Evolutionary conservation across 1,140 invertebrate species (phyloP).

Genomic region (Pseudomyrmex dendroicus): DNA sequence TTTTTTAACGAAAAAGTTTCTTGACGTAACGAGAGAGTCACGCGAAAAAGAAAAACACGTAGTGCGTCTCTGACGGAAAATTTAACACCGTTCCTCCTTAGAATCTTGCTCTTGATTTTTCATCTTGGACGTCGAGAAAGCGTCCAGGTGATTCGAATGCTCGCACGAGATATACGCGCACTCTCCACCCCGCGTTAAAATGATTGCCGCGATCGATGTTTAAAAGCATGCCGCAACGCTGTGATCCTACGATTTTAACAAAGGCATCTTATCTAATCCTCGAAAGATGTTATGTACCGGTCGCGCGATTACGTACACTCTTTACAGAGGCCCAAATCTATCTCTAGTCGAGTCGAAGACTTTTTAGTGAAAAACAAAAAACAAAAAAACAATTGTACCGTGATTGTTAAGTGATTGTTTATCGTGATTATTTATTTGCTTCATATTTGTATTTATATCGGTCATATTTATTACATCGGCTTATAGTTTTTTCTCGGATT

Average conservation of each 20-base stretch:
- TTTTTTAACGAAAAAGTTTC: neutral
- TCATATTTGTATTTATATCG: conserved; percentile 26
- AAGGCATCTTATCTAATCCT: conserved; percentile 50
- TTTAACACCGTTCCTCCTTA: neutral
- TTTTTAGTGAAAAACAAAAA: conserved; percentile 13
- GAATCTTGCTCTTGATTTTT: conserved; percentile 33
- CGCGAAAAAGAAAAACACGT: neutral
- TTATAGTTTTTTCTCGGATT: conserved; percentile 46
- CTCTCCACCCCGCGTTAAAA: conserved; percentile 39
- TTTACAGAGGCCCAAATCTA: conserved; percentile 27
- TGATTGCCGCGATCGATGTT: conserved; percentile 38
- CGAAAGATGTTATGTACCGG: neutral
- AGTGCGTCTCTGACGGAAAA: neutral
- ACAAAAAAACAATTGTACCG: neutral
- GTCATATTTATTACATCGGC: conserved; percentile 39
- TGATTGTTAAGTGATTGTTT: conserved; percentile 17
- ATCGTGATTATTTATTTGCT: conserved; percentile 27
- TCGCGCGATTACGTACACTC: conserved; percentile 22
- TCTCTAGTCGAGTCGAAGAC: conserved; percentile 43
- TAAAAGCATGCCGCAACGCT: conserved; percentile 66
- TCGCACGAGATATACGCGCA: conserved; percentile 34
- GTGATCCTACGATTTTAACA: conserved; percentile 73
- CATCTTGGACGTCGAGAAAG: conserved; percentile 14
- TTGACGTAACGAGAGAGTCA: neutral
- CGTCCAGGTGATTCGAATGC: conserved; percentile 29